These are phyloP conservation scores for Pseudochaenichthys georgianus DNA, from an alignment of 2,797 vertebrate species.

Conservation along the genomic window DNA sequence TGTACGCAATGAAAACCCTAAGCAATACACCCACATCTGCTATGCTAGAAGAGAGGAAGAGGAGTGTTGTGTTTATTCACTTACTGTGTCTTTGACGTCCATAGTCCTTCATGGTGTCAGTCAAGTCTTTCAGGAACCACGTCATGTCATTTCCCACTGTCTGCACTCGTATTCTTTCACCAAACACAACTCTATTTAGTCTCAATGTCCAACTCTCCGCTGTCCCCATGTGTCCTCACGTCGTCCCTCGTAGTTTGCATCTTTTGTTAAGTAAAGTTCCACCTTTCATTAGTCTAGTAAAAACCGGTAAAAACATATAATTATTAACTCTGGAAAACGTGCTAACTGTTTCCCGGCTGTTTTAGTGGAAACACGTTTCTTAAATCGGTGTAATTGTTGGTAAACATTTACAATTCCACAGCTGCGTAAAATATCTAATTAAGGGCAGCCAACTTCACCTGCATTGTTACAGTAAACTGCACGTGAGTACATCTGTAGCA, in stretches of 20 bases:
- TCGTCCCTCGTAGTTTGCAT: neutral
- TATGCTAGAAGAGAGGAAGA: neutral
- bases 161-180: neutral
- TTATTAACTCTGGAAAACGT: no score
- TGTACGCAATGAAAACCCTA: neutral
- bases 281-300: neutral
- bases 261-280: neutral
- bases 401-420: neutral
- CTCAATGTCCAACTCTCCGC: neutral
- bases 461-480: neutral
- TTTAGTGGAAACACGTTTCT: no score
- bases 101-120: neutral
- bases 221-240: neutral
- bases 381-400: neutral
- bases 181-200: neutral
- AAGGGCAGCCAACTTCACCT: neutral
- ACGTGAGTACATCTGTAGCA: neutral
- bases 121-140: neutral
- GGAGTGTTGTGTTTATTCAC: neutral
- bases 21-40: neutral
- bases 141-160: neutral
- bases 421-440: neutral
- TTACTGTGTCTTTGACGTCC: neutral
- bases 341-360: neutral
- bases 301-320: neutral